phyloP scores from a whole-genome alignment of 2,113 vertebrate species.

The Corythaeola cristata region DNA sequence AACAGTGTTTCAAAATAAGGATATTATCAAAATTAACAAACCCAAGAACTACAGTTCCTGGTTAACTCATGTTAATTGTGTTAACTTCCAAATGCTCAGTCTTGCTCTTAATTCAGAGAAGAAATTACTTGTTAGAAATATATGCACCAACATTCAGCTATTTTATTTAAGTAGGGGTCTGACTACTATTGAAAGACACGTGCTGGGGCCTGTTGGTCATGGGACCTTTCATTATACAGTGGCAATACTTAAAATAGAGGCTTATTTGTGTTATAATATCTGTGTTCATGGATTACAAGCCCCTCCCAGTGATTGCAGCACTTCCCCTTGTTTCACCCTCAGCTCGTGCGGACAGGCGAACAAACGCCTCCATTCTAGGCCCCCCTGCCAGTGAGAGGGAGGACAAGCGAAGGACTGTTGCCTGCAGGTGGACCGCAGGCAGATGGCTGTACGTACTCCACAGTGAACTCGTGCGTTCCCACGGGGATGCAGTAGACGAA shows the following conservation, averaged over 20 bases:
- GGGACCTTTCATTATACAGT: neutral
- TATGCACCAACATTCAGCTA: neutral
- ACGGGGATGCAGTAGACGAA: constrained; percentile 92
- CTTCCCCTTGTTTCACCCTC: neutral
- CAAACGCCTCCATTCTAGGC: neutral
- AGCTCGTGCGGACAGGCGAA: neutral
- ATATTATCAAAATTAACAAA: neutral
- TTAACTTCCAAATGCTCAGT: neutral
- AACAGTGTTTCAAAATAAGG: neutral
- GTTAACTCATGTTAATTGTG: neutral
- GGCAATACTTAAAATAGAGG: neutral
- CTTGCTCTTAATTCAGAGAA: neutral
- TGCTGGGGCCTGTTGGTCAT: neutral
- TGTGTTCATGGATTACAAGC: neutral
- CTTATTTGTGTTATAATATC: neutral
- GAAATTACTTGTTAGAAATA: neutral
- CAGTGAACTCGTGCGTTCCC: constrained; percentile 87
- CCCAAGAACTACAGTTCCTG: neutral
- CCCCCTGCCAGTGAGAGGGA: neutral
- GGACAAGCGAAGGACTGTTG: neutral
- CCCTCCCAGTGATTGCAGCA: neutral
- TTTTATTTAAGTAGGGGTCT: neutral
- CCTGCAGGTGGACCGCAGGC: neutral
- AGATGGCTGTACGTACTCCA: constrained; percentile 79
- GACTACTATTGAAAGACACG: neutral